Evolutionary conservation across 2,113 vertebrate genomes (phyloP).

Genomic region (Rhinopithecus roxellana): DNA sequence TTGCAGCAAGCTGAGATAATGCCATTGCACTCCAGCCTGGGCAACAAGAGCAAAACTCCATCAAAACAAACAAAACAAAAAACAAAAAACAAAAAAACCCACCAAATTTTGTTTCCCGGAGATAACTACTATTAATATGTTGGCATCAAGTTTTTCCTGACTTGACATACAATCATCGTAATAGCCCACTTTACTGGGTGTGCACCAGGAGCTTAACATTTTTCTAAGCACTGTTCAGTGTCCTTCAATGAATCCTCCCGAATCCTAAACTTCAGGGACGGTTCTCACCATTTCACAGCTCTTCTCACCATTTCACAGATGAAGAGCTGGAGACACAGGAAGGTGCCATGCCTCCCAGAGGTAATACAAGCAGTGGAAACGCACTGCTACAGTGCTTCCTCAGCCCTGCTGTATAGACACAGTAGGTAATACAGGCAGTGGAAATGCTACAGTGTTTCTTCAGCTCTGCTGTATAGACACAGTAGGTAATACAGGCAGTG

Average conservation of each 20-base stretch:
- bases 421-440: too few species aligned
- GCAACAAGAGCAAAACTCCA: too few species aligned
- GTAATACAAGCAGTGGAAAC: accelerated
- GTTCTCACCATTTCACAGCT: neutral
- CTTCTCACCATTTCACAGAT: neutral
- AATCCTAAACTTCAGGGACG: neutral
- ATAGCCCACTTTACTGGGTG: accelerated
- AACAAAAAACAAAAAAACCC: neutral
- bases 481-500: accelerated
- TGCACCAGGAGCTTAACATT: accelerated
- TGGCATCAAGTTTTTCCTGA: neutral
- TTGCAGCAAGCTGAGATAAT: too few species aligned
- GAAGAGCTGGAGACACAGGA: neutral
- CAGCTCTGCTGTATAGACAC: too few species aligned
- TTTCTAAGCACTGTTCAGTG: accelerated
- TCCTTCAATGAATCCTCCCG: accelerated
- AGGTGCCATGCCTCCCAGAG: neutral
- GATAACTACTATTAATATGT: accelerated
- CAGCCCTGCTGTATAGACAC: too few species aligned
- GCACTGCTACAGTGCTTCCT: too few species aligned
- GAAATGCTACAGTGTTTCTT: too few species aligned
- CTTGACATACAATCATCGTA: accelerated
- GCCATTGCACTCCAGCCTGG: too few species aligned
- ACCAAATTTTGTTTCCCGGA: neutral
- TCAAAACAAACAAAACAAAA: too few species aligned